Conservation (phyloP, 2,797 vertebrate genomes). For the Threskiornis aethiopicus region DNA sequence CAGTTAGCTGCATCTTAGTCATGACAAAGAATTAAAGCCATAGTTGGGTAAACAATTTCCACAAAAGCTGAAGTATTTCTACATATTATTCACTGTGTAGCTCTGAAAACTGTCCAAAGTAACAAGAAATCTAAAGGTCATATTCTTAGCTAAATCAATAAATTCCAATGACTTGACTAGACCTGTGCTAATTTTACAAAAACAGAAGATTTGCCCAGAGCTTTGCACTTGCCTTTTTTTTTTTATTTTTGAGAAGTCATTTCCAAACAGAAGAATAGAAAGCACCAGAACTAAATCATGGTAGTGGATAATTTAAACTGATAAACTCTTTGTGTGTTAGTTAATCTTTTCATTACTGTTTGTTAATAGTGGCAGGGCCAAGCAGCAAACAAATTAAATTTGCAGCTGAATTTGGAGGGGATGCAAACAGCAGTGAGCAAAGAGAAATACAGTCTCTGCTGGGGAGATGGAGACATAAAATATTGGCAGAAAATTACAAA, state of each 20-base stretch:
- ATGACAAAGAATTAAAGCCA: not conserved
- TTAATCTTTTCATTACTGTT: slow-evolving; percentile 41
- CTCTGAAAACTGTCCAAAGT: not conserved
- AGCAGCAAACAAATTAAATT: slow-evolving; percentile 52
- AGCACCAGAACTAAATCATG: not conserved
- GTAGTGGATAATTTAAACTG: not conserved
- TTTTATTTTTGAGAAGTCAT: not conserved
- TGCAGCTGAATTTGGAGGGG: slow-evolving; percentile 22
- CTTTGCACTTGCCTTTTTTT: not conserved
- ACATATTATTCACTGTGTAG: not conserved
- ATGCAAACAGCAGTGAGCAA: not conserved
- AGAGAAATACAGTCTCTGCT: slow-evolving; percentile 27
- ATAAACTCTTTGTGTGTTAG: not conserved
- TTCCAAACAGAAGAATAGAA: not conserved
- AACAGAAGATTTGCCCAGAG: not conserved
- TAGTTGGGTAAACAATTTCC: not conserved
- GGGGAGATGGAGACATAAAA: not conserved
- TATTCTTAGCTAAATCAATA: not conserved
- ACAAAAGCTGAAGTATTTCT: not conserved
- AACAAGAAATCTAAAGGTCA: not conserved
- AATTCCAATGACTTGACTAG: not conserved
- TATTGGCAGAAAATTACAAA: slow-evolving; percentile 38
- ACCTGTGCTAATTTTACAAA: not conserved
- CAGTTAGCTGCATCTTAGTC: not conserved
- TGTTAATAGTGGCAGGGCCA: not conserved